Base-by-base conservation (phyloP, 23 tunicate genomes). In the Clavelina lepadiformis region DNA sequence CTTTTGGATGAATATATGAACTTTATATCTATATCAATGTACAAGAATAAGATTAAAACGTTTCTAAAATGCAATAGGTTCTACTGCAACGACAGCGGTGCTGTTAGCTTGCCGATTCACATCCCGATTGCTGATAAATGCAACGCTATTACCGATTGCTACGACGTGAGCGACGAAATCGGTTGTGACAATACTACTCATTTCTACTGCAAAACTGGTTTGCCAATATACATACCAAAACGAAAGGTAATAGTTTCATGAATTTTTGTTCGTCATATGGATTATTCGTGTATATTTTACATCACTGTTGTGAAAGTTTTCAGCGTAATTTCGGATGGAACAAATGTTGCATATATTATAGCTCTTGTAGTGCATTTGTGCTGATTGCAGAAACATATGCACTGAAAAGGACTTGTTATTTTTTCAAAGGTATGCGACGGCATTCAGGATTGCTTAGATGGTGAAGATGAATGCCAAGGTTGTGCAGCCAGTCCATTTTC, bases 381-480 rank as follows among this genome's bases (percentile, higher is more conserved):
- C n/a, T n/a, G n/a, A n/a, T n/a, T n/a, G n/a, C n/a, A n/a, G n/a
- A n/a, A n/a, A n/a, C n/a, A n/a, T n/a, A n/a, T n/a, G n/a, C n/a
- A n/a, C n/a, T n/a, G n/a, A n/a, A n/a, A n/a, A n/a, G n/a, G n/a
- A n/a, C 15, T 41, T 11, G 15, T 53, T 53, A 6, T 53, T 6
- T 22, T 5, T 3, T 1, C 46, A 2, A 18, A 85, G 94, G 94
- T 85, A 25, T 85, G 94, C 46, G 77, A 85, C 51, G 94, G 94
- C 23, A 65, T 47, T 25, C 69, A 58, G 20, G 85, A 85, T 46
- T 85, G 94, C 35, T 21, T 49, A 31, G 56, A 65, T 34, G 84
- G 94, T 7, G 75, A 65, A 28, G 94, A 85, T 66, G 94, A 85
- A 58, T 85, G 94, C 56, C 94, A 85, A 61, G 61, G 78, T 35